These are phyloP conservation scores for Argyra leucocephala DNA, from an alignment of 2,888 invertebrate species.

Conservation along the genomic window DNA sequence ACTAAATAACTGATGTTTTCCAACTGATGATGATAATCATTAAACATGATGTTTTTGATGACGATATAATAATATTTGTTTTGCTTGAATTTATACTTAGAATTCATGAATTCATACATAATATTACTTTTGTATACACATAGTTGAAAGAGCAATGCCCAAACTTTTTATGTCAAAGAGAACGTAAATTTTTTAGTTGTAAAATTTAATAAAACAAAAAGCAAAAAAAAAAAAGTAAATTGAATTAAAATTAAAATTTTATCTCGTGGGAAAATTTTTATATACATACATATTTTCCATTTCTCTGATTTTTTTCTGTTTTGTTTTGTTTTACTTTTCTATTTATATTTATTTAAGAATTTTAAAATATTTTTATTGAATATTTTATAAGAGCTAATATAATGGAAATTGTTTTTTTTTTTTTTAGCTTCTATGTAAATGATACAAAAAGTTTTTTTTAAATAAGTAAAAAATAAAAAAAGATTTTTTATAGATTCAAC, in stretches of 20 bases:
- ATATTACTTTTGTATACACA: neutral
- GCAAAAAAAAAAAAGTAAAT: neutral
- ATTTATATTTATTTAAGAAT: neutral
- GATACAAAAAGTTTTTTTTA: no score
- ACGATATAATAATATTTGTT: neutral
- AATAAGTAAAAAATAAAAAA: no score
- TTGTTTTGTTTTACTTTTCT: no score
- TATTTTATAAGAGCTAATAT: neutral
- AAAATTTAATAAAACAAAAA: neutral
- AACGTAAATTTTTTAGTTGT: neutral
- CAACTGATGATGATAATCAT: neutral
- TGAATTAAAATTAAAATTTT: slow-evolving; percentile 1
- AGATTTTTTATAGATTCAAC: no score
- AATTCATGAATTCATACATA: no score
- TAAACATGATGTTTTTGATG: neutral
- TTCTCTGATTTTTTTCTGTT: no score
- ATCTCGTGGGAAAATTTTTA: neutral
- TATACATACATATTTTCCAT: no score
- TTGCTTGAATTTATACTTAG: no score
- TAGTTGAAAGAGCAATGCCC: neutral
- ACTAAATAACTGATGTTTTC: no score
- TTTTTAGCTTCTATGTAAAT: no score
- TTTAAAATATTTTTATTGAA: neutral
- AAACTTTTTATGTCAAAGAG: neutral
- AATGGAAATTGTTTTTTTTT: neutral